Evolutionary conservation across 1,140 invertebrate species (phyloP), one percentile per base, ranked within the genome.

Genomic region (Lordiphosa collinella): DNA sequence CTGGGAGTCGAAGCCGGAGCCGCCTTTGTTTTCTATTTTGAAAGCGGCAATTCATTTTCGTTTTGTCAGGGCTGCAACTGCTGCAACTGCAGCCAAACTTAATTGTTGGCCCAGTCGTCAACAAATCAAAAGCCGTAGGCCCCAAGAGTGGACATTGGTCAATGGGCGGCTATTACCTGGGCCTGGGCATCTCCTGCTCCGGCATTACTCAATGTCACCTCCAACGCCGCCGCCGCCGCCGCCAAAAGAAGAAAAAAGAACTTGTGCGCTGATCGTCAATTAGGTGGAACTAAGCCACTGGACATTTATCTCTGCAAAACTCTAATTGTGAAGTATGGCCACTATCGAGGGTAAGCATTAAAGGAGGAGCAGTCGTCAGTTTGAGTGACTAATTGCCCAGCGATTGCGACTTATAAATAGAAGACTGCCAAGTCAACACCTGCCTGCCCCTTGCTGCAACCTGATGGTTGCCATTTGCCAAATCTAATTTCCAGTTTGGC

Each of bases 91-190:
- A 53, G 29, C 51, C 34, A 25, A 41, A 55, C 52, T 66, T 79
- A 79, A 80, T 79, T 79, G 75, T 80, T 58, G 75, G 75, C 60
- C 51, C 40, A 79, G 69, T 66, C 75, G 76, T 80, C 75, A 80
- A 52, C 68, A 79, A 79, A 73, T 73, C 74, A 79, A 79, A 79
- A 72, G 56, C 58, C 36, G 13, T 14, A 14, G 11, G 50, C 22
- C 50, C 38, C 18, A 25, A 22, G 31, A 44, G 16, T 48, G 29
- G 29, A 32, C 46, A 48, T 34, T 48, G 46, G 29, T 35, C 46
- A 48, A 48, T 48, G 46, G 46, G 32, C 48, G 46, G 31, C 46
- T 48, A 32, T 48, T 35, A 48, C 14, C 25, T 29, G 25, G 6
- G 25, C 25, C 25, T n/a, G 16, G 2, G 25, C 25, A 29, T 29